Conservation (phyloP, 1,140 invertebrate species). For the Gerris buenoi region DNA sequence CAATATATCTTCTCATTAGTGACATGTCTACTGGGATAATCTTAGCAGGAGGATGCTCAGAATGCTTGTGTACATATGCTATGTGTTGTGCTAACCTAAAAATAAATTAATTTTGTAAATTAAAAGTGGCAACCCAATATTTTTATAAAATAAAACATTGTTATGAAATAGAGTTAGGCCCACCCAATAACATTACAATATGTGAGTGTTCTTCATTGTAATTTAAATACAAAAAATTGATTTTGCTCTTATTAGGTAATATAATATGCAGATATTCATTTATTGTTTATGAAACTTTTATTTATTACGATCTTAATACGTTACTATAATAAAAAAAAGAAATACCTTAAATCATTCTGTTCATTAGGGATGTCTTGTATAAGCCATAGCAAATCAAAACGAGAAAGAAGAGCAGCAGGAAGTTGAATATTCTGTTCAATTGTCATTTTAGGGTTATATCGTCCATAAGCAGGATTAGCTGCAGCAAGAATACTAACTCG, state of each 20-base stretch:
- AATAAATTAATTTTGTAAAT: constrained; percentile 12
- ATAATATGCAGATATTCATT: too few relatives aligned
- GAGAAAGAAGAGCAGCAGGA: constrained; percentile 90
- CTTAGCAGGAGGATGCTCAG: constrained; percentile 62
- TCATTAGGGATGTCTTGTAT: constrained; percentile 88
- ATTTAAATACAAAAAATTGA: too few relatives aligned
- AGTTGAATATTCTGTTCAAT: constrained; percentile 96
- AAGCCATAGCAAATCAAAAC: constrained; percentile 96
- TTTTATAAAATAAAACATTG: neutral
- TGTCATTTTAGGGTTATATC: constrained; percentile 88
- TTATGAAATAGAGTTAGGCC: too few relatives aligned
- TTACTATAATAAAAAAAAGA: too few relatives aligned
- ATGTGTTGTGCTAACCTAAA: constrained; percentile 86
- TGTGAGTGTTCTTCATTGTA: too few relatives aligned
- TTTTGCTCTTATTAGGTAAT: too few relatives aligned
- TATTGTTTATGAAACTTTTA: too few relatives aligned
- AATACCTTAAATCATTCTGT: constrained; percentile 71
- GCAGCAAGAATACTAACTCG: constrained; percentile 88
- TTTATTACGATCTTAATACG: too few relatives aligned
- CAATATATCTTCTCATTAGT: constrained; percentile 84
- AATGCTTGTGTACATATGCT: constrained; percentile 91
- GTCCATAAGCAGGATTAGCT: constrained; percentile 95
- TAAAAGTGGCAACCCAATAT: neutral
- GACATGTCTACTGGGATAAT: constrained; percentile 77
- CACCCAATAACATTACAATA: too few relatives aligned